phyloP scores from a whole-genome alignment of 2,888 invertebrate genomes.

The Drosophila paranaensis region DNA sequence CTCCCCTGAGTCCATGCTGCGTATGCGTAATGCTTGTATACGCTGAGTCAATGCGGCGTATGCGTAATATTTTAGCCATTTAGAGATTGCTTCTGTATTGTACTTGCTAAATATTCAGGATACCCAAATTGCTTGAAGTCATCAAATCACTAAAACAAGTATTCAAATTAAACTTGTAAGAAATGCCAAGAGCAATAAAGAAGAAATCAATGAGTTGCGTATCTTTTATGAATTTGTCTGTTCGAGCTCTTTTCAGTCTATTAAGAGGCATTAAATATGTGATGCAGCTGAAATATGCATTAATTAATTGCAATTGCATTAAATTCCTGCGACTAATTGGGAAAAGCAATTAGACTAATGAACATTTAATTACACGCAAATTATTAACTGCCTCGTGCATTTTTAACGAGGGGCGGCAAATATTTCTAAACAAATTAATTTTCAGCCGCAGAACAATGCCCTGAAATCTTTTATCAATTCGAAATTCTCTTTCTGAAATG shows the following conservation, averaged over 20 bases:
- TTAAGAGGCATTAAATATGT: background rate
- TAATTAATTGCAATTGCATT: constrained; percentile 42
- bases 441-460: background rate
- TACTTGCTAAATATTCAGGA: too few relatives aligned
- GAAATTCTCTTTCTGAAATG: constrained; percentile 38
- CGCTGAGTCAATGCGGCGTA: background rate
- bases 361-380: constrained; percentile 64
- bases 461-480: constrained; percentile 18
- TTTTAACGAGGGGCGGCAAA: constrained; percentile 33
- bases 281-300: background rate
- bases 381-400: constrained; percentile 65
- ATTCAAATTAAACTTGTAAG: too few relatives aligned
- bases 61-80: constrained; percentile 24
- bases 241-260: background rate
- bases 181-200: too few relatives aligned
- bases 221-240: background rate
- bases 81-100: too few relatives aligned
- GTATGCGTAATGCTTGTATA: constrained; percentile 12
- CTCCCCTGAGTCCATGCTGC: constrained; percentile 13
- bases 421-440: constrained; percentile 29
- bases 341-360: constrained; percentile 70
- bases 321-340: constrained; percentile 55
- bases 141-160: too few relatives aligned
- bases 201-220: too few relatives aligned
- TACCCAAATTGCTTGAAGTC: too few relatives aligned